A percentile compares a stretch with the other conserved stretches of the same genome.
Evolutionary conservation across 1,140 invertebrate species (phyloP).

Genomic region (Heliconius himera): DNA sequence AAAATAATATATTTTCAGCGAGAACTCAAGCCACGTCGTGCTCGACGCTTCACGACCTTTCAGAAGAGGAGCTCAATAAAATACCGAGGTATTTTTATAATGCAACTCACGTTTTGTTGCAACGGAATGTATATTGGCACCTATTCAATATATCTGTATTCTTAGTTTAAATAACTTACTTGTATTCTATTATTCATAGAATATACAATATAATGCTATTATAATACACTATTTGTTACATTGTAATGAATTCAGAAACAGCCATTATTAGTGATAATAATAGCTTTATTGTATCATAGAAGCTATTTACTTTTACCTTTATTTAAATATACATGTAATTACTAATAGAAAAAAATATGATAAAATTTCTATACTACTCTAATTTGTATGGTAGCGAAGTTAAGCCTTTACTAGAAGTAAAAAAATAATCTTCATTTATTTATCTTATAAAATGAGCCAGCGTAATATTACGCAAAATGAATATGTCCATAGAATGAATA

Average conservation of each 20-base stretch:
- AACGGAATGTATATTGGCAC: conserved; percentile 23
- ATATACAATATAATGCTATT: not conserved
- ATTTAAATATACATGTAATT: too few relatives aligned
- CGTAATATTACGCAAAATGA: conserved; percentile 15
- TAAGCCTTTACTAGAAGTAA: not conserved
- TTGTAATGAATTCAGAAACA: not conserved
- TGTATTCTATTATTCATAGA: not conserved
- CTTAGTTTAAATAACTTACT: not conserved
- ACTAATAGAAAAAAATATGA: not conserved
- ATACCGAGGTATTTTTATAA: conserved; percentile 70
- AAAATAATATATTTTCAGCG: conserved; percentile 53
- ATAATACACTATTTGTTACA: too few relatives aligned
- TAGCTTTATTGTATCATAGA: not conserved
- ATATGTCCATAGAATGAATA: conserved; percentile 19
- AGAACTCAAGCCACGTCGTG: conserved; percentile 81
- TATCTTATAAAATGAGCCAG: not conserved
- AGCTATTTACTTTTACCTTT: not conserved
- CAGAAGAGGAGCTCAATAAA: conserved; percentile 76
- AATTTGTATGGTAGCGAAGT: not conserved
- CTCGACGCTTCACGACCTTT: conserved; percentile 79
- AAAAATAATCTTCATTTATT: not conserved
- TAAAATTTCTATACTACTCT: not conserved
- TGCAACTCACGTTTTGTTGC: conserved; percentile 29
- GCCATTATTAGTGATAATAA: not conserved
- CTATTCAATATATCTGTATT: conserved; percentile 21